Conservation (phyloP, 2,113 vertebrate species). For the Gila orcuttii region DNA sequence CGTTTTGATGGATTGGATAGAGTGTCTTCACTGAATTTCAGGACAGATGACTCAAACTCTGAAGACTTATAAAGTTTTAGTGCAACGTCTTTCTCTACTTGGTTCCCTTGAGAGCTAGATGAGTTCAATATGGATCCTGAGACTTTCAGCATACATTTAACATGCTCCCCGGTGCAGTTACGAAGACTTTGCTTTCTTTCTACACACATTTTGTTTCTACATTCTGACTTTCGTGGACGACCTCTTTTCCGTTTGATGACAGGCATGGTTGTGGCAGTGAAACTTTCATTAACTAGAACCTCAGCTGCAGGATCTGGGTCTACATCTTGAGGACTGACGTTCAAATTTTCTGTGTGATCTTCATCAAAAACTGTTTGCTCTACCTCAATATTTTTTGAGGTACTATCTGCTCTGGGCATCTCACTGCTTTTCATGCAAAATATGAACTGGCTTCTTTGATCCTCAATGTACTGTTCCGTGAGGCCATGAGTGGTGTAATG, state of each 20-base stretch:
- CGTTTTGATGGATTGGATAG: conserved; percentile 70
- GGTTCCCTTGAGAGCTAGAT: conserved; percentile 77
- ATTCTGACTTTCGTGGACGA: conserved; percentile 78
- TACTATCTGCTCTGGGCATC: conserved; percentile 67
- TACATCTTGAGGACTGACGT: conserved; percentile 55
- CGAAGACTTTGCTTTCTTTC: conserved; percentile 73
- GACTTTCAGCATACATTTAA: conserved; percentile 47
- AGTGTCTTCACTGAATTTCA: conserved; percentile 89
- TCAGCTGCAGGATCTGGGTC: conserved; percentile 56
- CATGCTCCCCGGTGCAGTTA: conserved; percentile 60
- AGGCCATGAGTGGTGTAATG: conserved; percentile 97
- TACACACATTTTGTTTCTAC: conserved; percentile 71
- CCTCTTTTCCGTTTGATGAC: conserved; percentile 81
- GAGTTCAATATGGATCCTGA: conserved; percentile 76
- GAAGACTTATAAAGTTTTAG: conserved; percentile 91
- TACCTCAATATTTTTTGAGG: conserved; percentile 64
- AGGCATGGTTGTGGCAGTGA: conserved; percentile 65
- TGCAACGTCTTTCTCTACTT: conserved; percentile 78
- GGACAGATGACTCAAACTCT: conserved; percentile 91
- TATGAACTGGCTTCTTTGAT: conserved; percentile 91
- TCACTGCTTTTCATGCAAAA: conserved; percentile 87
- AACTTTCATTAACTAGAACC: conserved; percentile 63
- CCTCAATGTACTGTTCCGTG: conserved; percentile 89
- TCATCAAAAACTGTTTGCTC: conserved; percentile 70
- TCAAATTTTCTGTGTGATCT: conserved; percentile 59